These are phyloP conservation scores for Parnassius orleans DNA, from an alignment of 2,888 invertebrate genomes.

Conservation along the genomic window DNA sequence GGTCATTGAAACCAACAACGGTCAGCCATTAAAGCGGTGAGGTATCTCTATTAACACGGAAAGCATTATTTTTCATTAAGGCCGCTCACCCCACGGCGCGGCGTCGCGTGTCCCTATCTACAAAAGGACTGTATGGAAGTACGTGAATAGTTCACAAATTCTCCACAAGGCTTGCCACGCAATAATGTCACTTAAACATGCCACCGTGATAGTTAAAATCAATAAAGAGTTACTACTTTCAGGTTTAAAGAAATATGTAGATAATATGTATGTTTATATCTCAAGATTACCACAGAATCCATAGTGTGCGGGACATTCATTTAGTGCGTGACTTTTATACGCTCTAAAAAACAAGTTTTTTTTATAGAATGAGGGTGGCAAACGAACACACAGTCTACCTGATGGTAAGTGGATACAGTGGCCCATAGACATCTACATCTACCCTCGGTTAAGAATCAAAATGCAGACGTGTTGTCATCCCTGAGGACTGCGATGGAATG, in stretches of 20 bases:
- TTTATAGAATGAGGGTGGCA: too few relatives aligned
- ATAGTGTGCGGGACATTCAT: too few relatives aligned
- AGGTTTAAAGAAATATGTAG: constrained; percentile 6
- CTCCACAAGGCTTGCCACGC: constrained; percentile 24
- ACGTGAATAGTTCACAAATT: constrained; percentile 35
- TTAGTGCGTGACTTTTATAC: too few relatives aligned
- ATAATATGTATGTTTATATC: background rate
- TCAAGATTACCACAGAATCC: too few relatives aligned
- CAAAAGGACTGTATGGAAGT: constrained; percentile 23
- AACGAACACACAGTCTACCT: too few relatives aligned
- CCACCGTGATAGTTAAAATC: constrained; percentile 30
- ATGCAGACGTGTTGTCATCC: too few relatives aligned
- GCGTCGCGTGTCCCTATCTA: constrained; percentile 32
- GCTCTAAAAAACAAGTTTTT: too few relatives aligned
- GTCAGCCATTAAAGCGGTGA: constrained; percentile 20
- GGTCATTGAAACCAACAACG: constrained; percentile 25
- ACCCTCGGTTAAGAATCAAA: too few relatives aligned
- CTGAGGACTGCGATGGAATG: too few relatives aligned
- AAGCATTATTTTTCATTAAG: constrained; percentile 38
- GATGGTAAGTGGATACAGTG: too few relatives aligned
- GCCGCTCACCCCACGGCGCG: constrained; percentile 30
- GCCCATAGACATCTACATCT: too few relatives aligned
- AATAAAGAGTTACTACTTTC: constrained; percentile 33
- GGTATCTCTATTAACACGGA: constrained; percentile 32
- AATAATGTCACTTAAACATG: constrained; percentile 35